Evolutionary conservation across 2,113 vertebrate species (phyloP).

Genomic region (Notiomystis cincta): DNA sequence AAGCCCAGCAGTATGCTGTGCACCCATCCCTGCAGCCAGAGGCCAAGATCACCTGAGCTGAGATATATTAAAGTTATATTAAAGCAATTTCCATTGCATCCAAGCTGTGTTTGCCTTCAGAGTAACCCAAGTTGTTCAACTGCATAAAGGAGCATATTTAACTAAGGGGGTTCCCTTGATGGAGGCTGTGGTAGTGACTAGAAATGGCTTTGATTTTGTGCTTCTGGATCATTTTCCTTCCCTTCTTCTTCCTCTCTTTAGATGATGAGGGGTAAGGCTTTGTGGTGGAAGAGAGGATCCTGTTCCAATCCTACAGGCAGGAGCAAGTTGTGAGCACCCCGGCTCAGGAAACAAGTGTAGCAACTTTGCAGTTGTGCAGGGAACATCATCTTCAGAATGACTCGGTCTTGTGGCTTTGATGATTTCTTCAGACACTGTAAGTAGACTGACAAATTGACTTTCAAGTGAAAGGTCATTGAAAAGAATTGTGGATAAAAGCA

Average conservation of each 20-base stretch:
- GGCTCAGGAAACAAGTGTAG: not conserved
- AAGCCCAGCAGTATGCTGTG: not conserved
- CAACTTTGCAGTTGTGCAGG: not conserved
- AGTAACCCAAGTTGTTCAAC: not conserved
- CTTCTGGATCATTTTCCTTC: not conserved
- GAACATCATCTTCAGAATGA: slow-evolving; percentile 26
- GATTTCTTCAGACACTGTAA: slow-evolving; percentile 71
- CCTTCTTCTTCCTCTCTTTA: not conserved
- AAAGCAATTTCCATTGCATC: not conserved
- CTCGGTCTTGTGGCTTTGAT: slow-evolving; percentile 67
- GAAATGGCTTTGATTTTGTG: not conserved
- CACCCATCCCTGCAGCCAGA: not conserved
- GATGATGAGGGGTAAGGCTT: not conserved
- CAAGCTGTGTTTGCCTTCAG: not conserved
- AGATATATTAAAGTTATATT: not conserved
- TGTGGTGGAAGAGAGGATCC: not conserved
- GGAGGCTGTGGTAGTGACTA: accelerated
- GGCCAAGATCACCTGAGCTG: not conserved
- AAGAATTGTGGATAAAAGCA: slow-evolving; percentile 63
- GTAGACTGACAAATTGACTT: slow-evolving; percentile 78
- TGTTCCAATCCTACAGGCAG: not conserved
- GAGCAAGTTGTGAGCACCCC: not conserved
- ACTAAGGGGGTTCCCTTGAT: not conserved
- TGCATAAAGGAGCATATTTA: not conserved
- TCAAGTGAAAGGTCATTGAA: slow-evolving; percentile 73